These are phyloP conservation scores for Hypocryptadius cinnamomeus DNA, from an alignment of 2,113 vertebrate genomes.

Conservation along the genomic window DNA sequence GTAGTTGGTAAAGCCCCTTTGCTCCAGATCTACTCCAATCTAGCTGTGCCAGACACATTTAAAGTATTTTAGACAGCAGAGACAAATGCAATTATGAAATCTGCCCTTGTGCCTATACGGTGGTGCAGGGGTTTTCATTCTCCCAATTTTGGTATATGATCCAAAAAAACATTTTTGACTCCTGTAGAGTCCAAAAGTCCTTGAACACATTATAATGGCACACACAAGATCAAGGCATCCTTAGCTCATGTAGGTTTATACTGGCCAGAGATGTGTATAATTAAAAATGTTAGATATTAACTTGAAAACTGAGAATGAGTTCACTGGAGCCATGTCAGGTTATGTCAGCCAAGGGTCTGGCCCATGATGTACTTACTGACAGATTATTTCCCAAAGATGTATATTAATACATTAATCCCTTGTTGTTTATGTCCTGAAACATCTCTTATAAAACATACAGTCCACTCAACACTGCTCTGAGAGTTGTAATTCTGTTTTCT, in stretches of 20 bases:
- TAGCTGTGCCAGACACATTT: background rate
- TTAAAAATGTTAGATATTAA: background rate
- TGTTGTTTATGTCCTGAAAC: background rate
- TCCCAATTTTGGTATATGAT: background rate
- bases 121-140: background rate
- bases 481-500: background rate
- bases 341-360: background rate
- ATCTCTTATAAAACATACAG: background rate
- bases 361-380: background rate
- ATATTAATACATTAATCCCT: background rate
- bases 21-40: background rate
- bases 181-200: background rate
- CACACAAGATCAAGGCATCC: background rate
- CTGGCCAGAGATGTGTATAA: background rate
- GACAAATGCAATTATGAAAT: background rate
- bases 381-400: background rate
- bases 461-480: background rate
- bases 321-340: background rate
- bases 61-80: background rate
- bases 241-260: background rate
- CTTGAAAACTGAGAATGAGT: background rate
- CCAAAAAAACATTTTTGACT: background rate
- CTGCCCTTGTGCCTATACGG: background rate
- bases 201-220: background rate
- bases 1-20: background rate